Evolutionary conservation across 1,140 invertebrate genomes (phyloP), one percentile per base, ranked within the genome.

Genomic region (Trichoplusia ni): DNA sequence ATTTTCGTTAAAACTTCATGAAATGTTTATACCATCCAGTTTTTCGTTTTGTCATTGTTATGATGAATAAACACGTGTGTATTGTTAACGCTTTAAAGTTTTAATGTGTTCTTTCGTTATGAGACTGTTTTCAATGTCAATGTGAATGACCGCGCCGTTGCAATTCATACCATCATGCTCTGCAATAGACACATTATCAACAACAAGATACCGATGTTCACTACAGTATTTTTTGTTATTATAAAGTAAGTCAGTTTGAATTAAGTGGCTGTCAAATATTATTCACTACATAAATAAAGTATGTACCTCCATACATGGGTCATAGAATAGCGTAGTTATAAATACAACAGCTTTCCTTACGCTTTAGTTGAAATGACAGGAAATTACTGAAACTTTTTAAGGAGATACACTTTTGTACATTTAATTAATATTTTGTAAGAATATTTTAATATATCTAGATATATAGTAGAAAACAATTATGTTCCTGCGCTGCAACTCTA

Each of bases 121-220:
- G 4, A 42, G 14, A 47, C 23, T 49, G 11, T 70, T 31, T 40
- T 29, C 14, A 27, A 62, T 47, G 40, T 64, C 35, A 58, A 60
- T 71, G 60, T 69, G 47, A 65, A 47, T 46, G 54, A 47, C 66
- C 65, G 67, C 54, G 69, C 51, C 16, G 61, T 58, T 62, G 51
- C 61, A 58, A 59, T 25, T 64, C 40, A 64, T 69, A 35, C 46
- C 35, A 53, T 49, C 53, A 64, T 40, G 58, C 38, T 47, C 63
- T 65, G 59, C 64, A 29, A 25, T 60, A 66, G 60, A 46, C 13
- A 37, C 38, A 58, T 60, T 60, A 35, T 29, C 38, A 46, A 59
- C 27, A 9, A 18, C 56, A 47, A 35, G 40, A 46, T 47, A 60
- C 51, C 23, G 33, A 58, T 58, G 38, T 42, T 38, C 21, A 42